Evolutionary conservation across 1,140 invertebrate species (phyloP), one percentile per base, ranked within the genome.

Genomic region (Drosophila albomicans): DNA sequence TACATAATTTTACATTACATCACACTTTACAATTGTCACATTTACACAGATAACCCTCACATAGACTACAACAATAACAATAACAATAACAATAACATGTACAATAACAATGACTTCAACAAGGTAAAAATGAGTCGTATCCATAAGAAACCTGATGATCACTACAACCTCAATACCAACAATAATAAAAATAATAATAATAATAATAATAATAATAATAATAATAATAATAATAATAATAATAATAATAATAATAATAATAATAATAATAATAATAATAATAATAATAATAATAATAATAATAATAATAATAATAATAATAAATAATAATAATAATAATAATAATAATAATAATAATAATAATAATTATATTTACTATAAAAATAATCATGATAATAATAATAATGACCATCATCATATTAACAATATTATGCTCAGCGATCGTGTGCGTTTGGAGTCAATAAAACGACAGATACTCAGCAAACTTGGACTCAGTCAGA

Each of bases 381-480:
- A 79, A n/a, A 45, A 74, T 32, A 45, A 90, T 63, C 62, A 74
- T 58, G 8, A 43, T 75, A 68, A 67, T 59, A 43, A 82, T 61
- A 66, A 58, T 46, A 56, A 81, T 43, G 77, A 73, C 28, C 71
- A 87, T 35, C 43, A 57, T 30, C 38, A 74, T 41, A 25, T 75
- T 43, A 78, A 70, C 43, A 78, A 87, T 70, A 79, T 81, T 65
- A 65, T 68, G 56, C 78, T 75, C 28, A 92, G 78, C 52, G 95
- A 96, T 74, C 93, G 93, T 16, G 91, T 96, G 20, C 93, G 96
- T 52, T 92, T 97, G 30, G 96, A 96, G 84, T 95, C 95, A 1
- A 96, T 97, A 78, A 96, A 96, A 86, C 94, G 94, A 51, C 96
- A 96, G 92, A 96, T 97, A 71, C 92, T 97, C 10, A 94, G 94